Base-by-base conservation (phyloP, 1,140 invertebrate genomes). In the Lepidostoma basale region DNA sequence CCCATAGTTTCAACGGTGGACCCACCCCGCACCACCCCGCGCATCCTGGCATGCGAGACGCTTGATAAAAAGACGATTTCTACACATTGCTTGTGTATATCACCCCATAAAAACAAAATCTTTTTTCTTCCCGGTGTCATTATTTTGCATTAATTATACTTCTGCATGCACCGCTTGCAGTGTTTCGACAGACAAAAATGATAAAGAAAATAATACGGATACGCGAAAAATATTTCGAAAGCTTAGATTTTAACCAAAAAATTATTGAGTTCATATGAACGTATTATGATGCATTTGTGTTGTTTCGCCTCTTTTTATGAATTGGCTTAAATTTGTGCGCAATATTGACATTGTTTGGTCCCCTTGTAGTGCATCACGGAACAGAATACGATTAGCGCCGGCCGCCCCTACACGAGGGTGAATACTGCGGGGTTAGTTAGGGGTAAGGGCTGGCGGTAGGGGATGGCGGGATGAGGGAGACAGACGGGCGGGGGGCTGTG, bases 381-480 rank as follows among this genome's bases (percentile, higher is more conserved):
- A 56, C 52, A 56, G 52, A 56, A 56, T 56, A 36, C 52, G 52
- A 56, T 56, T 56, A 56, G 52, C 28, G 49, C 49, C 49, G 26
- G 49, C n/a, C 49, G 25, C 30, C 52, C 14, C 28, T 20, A 49
- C n/a, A 25, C 45, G 45, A 49, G 45, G 45, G 9, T 49, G 20
- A 49, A n/a, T 49, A 40, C n/a, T 20, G 45, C n/a, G 45, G 20
- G 23, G 44, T 3, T 18, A 3, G 20, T 8, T 20, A n/a, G n/a
- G n/a, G n/a, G 16, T 10, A 47, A 20, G 44, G 44, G 20, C 39
- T 42, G n/a, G n/a, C 9, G 3, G 10, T 49, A 10, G 52, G 52
- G 26, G 45, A 4, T 28, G 52, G 14, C 3, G 28, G 28, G 28
- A 5, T n/a, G 52, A 16, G 30, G 5, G 16, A 49, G 3, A 22